These are phyloP conservation scores for Diabrotica undecimpunctata DNA, from an alignment of 1,140 invertebrate species.

Conservation along the genomic window DNA sequence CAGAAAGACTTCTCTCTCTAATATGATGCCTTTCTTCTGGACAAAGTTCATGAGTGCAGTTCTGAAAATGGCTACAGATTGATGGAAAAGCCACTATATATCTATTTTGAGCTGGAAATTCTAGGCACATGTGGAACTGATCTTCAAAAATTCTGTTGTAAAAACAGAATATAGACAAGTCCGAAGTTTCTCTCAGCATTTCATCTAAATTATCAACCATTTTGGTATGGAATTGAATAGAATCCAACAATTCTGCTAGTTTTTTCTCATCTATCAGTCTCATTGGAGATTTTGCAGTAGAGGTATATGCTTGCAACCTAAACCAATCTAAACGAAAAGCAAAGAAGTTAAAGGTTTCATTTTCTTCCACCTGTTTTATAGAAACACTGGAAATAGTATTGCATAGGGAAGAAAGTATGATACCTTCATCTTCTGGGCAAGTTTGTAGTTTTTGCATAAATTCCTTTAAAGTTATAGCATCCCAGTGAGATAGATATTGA, in stretches of 20 bases:
- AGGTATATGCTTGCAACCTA: conserved; percentile 91
- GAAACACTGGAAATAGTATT: conserved; percentile 82
- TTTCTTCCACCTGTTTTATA: conserved; percentile 96
- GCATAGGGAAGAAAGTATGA: conserved; percentile 90
- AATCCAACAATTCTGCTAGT: conserved; percentile 89
- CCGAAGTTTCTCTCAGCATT: conserved; percentile 92
- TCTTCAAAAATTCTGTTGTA: conserved; percentile 96
- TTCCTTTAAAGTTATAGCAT: conserved; percentile 88
- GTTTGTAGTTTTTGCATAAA: conserved; percentile 83
- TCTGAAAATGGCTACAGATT: conserved; percentile 97
- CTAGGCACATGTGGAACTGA: conserved; percentile 97
- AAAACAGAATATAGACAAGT: conserved; percentile 96
- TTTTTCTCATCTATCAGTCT: conserved; percentile 82
- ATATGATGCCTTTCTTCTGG: conserved; percentile 98
- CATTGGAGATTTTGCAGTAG: conserved; percentile 77
- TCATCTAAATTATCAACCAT: conserved; percentile 99
- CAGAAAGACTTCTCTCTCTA: conserved; percentile 89
- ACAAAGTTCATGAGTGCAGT: conserved; percentile 96
- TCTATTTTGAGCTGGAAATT: conserved; percentile 96
- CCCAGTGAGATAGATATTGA: conserved; percentile 93
- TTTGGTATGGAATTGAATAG: conserved; percentile 94
- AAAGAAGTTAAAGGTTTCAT: conserved; percentile 93
- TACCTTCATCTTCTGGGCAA: conserved; percentile 90
- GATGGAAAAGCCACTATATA: conserved; percentile 97
- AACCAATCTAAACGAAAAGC: conserved; percentile 94